These are phyloP conservation scores for Heliconius nattereri DNA, from an alignment of 1,140 invertebrate species.

Conservation along the genomic window DNA sequence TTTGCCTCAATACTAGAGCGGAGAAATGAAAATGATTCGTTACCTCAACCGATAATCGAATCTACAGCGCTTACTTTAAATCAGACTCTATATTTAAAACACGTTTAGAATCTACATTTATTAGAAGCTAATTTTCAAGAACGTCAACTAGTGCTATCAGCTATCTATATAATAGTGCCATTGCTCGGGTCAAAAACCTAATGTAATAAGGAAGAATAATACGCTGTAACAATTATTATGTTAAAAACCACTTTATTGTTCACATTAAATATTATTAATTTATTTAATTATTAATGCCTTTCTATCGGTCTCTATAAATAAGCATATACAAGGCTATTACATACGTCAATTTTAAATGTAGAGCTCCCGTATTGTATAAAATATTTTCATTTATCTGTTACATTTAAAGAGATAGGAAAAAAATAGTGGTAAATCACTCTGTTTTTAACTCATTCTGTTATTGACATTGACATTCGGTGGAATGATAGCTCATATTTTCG, in stretches of 20 bases:
- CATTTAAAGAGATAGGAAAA: not conserved
- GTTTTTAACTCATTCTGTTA: not conserved
- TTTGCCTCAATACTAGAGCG: not conserved
- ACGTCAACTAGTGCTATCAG: not conserved
- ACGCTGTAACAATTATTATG: constrained; percentile 44
- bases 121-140: not conserved
- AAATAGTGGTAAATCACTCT: not conserved
- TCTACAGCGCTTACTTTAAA: not conserved
- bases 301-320: not conserved
- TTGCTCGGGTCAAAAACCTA: constrained; percentile 48
- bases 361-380: not conserved
- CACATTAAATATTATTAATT: not conserved
- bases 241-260: constrained; percentile 32
- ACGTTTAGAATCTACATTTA: not conserved
- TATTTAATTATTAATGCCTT: not conserved
- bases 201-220: constrained; percentile 47
- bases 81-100: not conserved
- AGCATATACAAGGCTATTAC: not conserved
- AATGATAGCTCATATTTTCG: too few relatives aligned
- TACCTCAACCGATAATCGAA: not conserved
- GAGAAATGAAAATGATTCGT: not conserved
- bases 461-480: too few relatives aligned
- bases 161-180: constrained; percentile 33
- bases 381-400: not conserved
- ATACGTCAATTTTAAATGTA: not conserved